phyloP scores from a whole-genome alignment of 1,140 invertebrate genomes.

The Macrotrachela quadricornifera region DNA sequence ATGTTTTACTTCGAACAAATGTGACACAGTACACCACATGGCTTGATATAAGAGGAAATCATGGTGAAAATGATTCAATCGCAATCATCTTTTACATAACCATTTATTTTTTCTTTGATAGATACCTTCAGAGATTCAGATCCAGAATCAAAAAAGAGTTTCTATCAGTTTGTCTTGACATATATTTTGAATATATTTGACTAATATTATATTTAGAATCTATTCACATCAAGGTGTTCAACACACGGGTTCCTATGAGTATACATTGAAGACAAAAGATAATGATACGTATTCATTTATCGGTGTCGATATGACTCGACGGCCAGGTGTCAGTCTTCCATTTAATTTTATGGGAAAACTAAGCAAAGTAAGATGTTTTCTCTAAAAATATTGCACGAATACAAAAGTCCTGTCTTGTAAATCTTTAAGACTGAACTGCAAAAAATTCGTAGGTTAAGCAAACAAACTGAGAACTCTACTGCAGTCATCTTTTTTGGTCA shows the following conservation, averaged over 20 bases:
- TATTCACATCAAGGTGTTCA: no score
- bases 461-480: slow-evolving; percentile 33
- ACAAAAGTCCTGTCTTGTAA: not conserved
- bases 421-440: slow-evolving; percentile 4
- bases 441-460: not conserved
- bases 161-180: slow-evolving; percentile 35
- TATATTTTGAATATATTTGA: not conserved
- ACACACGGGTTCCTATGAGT: not conserved
- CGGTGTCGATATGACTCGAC: slow-evolving; percentile 55
- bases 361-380: slow-evolving; percentile 14
- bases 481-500: slow-evolving; percentile 64
- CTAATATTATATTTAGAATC: no score
- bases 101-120: slow-evolving; percentile 32
- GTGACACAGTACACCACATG: slow-evolving; percentile 44
- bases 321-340: slow-evolving; percentile 59
- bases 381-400: not conserved
- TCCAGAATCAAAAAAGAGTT: slow-evolving; percentile 47
- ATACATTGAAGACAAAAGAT: slow-evolving; percentile 14
- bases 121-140: slow-evolving; percentile 68
- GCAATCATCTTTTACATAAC: not conserved
- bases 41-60: slow-evolving; percentile 79
- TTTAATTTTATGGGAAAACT: slow-evolving; percentile 73
- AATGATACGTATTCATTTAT: slow-evolving; percentile 50
- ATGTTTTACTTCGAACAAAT: slow-evolving; percentile 45
- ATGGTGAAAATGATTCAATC: slow-evolving; percentile 43